Evolutionary conservation across 1,140 invertebrate species (phyloP), one percentile per base, ranked within the genome.

Genomic region (Drosophila saltans): DNA sequence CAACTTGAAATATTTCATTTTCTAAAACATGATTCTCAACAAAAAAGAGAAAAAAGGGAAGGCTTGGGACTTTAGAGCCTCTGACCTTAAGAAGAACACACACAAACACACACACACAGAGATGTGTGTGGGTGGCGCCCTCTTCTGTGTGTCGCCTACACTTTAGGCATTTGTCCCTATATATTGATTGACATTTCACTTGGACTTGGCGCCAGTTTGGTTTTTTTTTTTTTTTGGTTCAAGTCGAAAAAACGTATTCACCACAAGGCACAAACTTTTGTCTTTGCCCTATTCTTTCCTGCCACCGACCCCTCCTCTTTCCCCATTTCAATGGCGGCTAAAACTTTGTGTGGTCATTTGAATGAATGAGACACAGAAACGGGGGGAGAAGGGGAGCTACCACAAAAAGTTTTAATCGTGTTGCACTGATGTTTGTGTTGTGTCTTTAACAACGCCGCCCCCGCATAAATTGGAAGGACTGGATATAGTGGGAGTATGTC

Each of bases 391-490:
- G n/a, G 11, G 41, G 3, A n/a, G 41, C n/a, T 11, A 1, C 45
- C 45, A 24, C 45, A 52, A 52, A 52, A 52, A 52, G 45, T 52
- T 52, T 52, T 52, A 52, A 52, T 52, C 45, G 45, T 52, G 45
- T 52, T 52, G 45, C 45, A 52, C 21, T 52, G 45, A 52, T 52
- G 45, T 52, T 52, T 52, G 45, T 52, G 45, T 52, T 52, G 21
- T 24, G 21, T 48, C 21, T 3, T 16, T 16, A 16, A 16, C 16
- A 16, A 16, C 16, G 16, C 16, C 16, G 16, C 16, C 45, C 9
- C 4, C 45, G 21, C 43, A n/a, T 43, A 26, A 24, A 52, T 52
- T 52, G 9, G 21, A 52, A 10, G 21, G 45, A 24, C 21, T 6
- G 8, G 16, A 21, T 9, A 24, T 9, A 2, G 21, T 40, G 39